Conservation (phyloP, 2,113 vertebrate genomes). For the Melospiza melodia region DNA sequence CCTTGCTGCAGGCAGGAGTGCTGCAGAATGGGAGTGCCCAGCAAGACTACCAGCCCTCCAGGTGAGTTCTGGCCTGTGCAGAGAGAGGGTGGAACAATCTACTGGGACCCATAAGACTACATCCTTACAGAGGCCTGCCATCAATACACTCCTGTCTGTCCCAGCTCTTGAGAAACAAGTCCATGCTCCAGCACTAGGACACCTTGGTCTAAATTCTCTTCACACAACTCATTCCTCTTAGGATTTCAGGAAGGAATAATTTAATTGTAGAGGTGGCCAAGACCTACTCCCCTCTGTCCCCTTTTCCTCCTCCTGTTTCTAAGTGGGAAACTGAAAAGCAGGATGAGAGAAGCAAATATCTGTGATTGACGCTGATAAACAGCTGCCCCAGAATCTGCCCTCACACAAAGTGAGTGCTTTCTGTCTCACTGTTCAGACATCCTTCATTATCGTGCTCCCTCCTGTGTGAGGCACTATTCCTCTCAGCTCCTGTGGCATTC, state of each 20-base stretch:
- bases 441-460: background rate
- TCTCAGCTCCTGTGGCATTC: background rate
- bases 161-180: background rate
- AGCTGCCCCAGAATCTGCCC: background rate
- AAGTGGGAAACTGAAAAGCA: background rate
- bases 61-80: slow-evolving; percentile 69
- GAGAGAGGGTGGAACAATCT: background rate
- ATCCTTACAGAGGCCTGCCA: background rate
- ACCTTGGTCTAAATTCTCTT: background rate
- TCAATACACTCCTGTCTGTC: background rate
- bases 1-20: slow-evolving; percentile 74
- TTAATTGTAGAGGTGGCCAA: background rate
- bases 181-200: background rate
- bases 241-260: background rate
- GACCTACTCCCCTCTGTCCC: background rate
- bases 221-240: background rate
- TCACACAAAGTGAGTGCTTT: background rate
- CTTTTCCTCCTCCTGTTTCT: background rate
- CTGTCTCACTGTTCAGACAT: background rate
- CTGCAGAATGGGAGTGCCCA: slow-evolving; percentile 72
- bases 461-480: background rate
- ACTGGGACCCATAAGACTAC: no score
- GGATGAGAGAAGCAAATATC: background rate
- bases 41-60: slow-evolving; percentile 72
- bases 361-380: background rate